Base-by-base conservation (phyloP, 2,888 invertebrate genomes). In the Ennomos erosarius region DNA sequence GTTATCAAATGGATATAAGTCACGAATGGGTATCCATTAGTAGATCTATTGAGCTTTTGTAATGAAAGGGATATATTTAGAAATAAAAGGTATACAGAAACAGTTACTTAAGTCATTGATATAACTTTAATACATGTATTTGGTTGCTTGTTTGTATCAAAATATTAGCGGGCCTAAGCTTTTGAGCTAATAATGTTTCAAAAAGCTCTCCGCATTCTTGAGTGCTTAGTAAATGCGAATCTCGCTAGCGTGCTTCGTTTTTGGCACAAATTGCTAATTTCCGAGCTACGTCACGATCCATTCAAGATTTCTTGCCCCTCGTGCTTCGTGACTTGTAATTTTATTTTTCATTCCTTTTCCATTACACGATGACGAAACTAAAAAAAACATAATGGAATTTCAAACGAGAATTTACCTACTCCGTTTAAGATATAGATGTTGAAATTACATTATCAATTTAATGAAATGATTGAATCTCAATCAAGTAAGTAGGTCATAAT, bases 221-320 rank as follows among this genome's bases (percentile, higher is more conserved):
- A 54, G 12, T 55, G 34, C n/a, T 33, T 13, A 67, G 60, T 64
- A 55, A 65, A 69, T 59, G 54, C 38, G 51, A 58, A 64, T 61
- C 52, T 68, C 62, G 68, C 46, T 59, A 56, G 59, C 68, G 58
- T 59, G 62, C 37, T 49, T 73, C 67, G 69, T 69, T 75, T 73
- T 70, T 73, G 68, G 74, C 74, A 75, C 78, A 78, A 79, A 82
- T 80, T 78, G 75, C 70, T 83, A 84, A 84, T 84, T 81, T 84
- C 84, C 84, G 84, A 71, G 62, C 62, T 68, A 65, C 75, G 76
- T 78, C 77, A 74, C 69, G 70, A 70, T 71, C 62, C 62, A 64
- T 65, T 70, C 60, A 66, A 39, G 56, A 49, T 44, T 53, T 26
- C 43, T 59, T 10, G 39, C 40, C 38, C 40, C 40, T 36, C 59